Conservation (phyloP, 2,113 vertebrate genomes). For the Eublepharis macularius region DNA sequence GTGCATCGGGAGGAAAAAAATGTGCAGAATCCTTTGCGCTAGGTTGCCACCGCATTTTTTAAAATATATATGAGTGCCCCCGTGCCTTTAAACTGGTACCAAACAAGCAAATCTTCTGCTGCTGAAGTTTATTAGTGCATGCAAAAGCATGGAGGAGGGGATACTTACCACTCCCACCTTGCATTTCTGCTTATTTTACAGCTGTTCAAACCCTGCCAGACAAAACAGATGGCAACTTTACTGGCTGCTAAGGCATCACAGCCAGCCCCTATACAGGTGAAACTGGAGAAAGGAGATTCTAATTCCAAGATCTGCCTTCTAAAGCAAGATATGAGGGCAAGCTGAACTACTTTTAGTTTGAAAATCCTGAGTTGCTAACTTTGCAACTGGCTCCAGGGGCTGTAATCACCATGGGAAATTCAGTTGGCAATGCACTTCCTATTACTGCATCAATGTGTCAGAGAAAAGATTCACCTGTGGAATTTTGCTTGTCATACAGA, state of each 20-base stretch:
- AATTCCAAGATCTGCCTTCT: no score
- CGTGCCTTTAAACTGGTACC: no score
- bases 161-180: no score
- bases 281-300: no score
- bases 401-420: neutral
- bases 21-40: no score
- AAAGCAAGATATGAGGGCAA: no score
- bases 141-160: neutral
- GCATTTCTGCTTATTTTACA: no score
- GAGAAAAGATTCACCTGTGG: neutral
- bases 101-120: neutral
- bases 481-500: neutral
- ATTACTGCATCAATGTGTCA: neutral
- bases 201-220: no score
- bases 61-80: no score
- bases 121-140: neutral
- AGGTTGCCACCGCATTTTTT: no score
- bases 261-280: neutral
- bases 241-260: neutral
- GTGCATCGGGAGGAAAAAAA: neutral
- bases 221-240: neutral
- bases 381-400: neutral
- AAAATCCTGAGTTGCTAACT: neutral
- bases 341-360: no score
- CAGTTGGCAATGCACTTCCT: neutral